These are phyloP conservation scores for Terrapene triunguis DNA, from an alignment of 2,113 vertebrate species.

Conservation along the genomic window DNA sequence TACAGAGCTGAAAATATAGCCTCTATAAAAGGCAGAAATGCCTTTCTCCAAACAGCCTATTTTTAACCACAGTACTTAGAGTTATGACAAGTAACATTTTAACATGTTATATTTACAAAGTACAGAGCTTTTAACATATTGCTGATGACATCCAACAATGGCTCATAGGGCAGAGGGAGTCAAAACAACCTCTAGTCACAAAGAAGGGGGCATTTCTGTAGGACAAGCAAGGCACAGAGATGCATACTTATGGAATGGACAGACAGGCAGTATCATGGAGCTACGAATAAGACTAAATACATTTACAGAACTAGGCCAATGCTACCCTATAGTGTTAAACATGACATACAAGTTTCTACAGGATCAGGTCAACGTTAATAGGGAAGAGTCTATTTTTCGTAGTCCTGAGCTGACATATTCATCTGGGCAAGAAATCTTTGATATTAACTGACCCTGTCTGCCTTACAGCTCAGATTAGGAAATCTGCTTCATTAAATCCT, in stretches of 20 bases:
- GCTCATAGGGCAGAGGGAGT: neutral
- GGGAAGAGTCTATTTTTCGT: neutral
- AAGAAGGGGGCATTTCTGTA: neutral
- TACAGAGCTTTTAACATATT: neutral
- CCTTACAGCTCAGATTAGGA: neutral
- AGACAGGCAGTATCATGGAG: neutral
- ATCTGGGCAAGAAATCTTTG: neutral
- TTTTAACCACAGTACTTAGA: neutral
- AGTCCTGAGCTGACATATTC: neutral
- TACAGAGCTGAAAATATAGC: neutral
- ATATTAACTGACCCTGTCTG: neutral
- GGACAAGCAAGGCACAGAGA: neutral
- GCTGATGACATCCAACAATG: neutral
- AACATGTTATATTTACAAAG: neutral
- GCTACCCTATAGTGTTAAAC: neutral
- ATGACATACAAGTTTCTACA: neutral
- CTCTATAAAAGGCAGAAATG: neutral
- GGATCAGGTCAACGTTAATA: neutral
- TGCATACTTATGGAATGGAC: neutral
- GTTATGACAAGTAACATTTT: neutral
- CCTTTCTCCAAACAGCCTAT: neutral
- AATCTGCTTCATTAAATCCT: neutral
- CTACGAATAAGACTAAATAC: neutral
- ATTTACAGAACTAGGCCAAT: neutral
- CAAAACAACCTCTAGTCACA: neutral